These are phyloP conservation scores for Spondyliosoma cantharus DNA, from an alignment of 2,797 vertebrate species.

Conservation along the genomic window DNA sequence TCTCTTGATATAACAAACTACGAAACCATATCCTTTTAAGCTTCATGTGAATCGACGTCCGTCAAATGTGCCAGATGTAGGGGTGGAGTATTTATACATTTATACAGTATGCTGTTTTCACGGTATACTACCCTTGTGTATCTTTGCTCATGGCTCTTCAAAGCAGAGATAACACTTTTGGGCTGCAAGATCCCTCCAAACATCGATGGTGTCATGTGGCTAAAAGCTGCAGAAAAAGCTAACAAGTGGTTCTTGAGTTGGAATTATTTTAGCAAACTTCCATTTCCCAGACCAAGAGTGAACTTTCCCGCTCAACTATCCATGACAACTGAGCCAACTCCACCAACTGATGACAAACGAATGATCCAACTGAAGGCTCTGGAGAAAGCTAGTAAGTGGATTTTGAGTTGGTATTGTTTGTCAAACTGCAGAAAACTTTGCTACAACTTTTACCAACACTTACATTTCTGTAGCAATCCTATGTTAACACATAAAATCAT, in stretches of 20 bases:
- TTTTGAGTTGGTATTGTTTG: neutral
- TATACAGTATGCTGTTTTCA: no score
- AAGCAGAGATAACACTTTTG: no score
- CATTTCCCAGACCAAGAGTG: neutral
- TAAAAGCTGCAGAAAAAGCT: neutral
- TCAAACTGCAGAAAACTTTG: neutral
- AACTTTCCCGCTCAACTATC: neutral
- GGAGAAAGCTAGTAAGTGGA: neutral
- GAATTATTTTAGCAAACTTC: neutral
- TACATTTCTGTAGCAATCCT: neutral
- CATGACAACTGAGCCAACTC: neutral
- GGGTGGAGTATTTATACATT: no score
- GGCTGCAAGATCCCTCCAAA: no score
- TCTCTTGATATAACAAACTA: no score
- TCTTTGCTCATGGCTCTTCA: no score
- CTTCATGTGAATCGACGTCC: no score
- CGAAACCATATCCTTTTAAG: no score
- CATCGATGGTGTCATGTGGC: no score
- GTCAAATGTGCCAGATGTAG: no score
- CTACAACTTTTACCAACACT: neutral
- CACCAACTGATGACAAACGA: neutral
- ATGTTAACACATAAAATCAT: no score
- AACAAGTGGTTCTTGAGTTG: neutral
- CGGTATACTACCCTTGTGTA: no score
- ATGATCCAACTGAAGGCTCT: neutral